Conservation (phyloP, 2,888 invertebrate species). For the Achlya flavicornis region DNA sequence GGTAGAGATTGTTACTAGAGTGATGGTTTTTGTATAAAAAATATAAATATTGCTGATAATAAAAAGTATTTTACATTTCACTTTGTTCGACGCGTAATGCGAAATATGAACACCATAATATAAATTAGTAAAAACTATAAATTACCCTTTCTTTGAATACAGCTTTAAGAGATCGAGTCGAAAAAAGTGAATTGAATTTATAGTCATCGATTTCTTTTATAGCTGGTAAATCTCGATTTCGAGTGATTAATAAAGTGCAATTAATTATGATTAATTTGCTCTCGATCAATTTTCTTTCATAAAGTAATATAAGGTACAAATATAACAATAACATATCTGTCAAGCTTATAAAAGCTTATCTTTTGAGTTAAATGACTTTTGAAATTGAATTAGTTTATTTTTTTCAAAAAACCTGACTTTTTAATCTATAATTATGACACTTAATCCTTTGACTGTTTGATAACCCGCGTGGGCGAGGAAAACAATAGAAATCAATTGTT, state of each 20-base stretch:
- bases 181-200: slow-evolving; percentile 53
- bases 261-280: no score
- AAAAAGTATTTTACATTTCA: slow-evolving; percentile 50
- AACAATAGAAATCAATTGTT: no score
- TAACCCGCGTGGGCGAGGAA: no score
- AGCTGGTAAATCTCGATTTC: slow-evolving; percentile 72
- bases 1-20: slow-evolving; percentile 83
- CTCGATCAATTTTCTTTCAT: no score
- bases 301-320: no score
- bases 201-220: slow-evolving; percentile 67
- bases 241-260: slow-evolving; percentile 27
- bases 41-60: slow-evolving; percentile 62
- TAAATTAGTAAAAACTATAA: slow-evolving; percentile 29
- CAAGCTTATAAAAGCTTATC: no score
- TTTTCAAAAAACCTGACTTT: no score
- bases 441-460: no score
- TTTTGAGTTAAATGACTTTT: no score
- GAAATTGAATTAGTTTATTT: no score
- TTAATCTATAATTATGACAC: no score
- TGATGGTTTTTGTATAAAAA: slow-evolving; percentile 80
- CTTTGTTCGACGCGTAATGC: slow-evolving; percentile 51
- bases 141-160: slow-evolving; percentile 44
- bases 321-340: not conserved
- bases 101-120: slow-evolving; percentile 56
- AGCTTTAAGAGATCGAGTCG: slow-evolving; percentile 60